These are phyloP conservation scores for Tupaia tana DNA, from an alignment of 2,113 vertebrate genomes.

Conservation along the genomic window DNA sequence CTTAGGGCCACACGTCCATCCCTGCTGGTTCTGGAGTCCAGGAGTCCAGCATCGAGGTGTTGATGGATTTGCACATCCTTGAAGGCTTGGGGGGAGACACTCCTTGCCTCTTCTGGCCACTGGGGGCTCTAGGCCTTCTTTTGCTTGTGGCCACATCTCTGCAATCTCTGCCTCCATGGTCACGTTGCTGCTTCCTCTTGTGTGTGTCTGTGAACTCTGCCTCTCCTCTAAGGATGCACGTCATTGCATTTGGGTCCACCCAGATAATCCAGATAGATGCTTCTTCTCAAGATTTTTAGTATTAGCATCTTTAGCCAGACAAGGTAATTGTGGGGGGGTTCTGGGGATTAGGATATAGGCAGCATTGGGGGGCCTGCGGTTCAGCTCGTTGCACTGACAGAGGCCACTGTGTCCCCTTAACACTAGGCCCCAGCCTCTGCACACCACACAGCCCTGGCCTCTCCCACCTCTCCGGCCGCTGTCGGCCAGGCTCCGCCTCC, in stretches of 20 bases:
- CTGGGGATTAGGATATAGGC: not conserved
- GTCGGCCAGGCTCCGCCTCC: not conserved
- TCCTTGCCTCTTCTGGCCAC: not conserved
- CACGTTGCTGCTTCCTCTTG: not conserved
- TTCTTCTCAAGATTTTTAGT: not conserved
- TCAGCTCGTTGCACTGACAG: not conserved
- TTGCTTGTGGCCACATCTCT: not conserved
- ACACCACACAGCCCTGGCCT: not conserved
- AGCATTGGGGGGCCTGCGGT: not conserved
- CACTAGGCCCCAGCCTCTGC: not conserved
- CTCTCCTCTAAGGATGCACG: not conserved
- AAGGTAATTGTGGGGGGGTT: not conserved
- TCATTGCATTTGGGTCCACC: too few species aligned
- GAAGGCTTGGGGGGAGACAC: not conserved
- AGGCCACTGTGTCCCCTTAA: not conserved
- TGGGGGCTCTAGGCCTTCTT: not conserved
- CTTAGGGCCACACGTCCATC: not conserved
- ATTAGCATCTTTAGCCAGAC: not conserved
- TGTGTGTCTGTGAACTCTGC: not conserved
- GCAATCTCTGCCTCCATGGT: not conserved
- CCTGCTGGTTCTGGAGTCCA: not conserved
- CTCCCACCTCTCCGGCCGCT: accelerated
- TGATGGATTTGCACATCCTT: accelerated
- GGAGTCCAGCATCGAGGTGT: not conserved
- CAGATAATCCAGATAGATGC: not conserved